These are phyloP conservation scores for Aphrophora alni DNA, from an alignment of 2,888 invertebrate species.

Conservation along the genomic window DNA sequence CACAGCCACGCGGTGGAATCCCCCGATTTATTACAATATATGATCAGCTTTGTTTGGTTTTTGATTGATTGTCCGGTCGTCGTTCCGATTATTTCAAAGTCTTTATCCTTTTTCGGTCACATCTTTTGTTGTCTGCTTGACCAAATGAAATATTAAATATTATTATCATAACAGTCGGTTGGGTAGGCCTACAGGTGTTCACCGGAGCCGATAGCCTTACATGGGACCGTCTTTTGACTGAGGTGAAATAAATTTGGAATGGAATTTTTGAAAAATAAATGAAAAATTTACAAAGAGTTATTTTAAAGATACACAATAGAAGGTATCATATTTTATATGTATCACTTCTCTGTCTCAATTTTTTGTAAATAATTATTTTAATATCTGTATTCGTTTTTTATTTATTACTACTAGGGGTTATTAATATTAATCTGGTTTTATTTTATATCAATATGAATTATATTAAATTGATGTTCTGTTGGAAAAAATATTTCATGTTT, in stretches of 20 bases:
- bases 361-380: too few relatives aligned
- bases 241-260: background rate
- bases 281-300: background rate
- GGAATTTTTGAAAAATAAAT: background rate
- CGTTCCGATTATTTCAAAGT: background rate
- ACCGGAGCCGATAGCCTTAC: background rate
- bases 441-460: too few relatives aligned
- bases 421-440: too few relatives aligned
- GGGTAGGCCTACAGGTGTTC: too few relatives aligned
- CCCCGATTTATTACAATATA: background rate
- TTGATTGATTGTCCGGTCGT: background rate
- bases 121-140: background rate
- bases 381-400: too few relatives aligned
- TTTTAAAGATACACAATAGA: background rate
- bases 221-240: background rate
- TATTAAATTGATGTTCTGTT: too few relatives aligned
- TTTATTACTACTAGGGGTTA: too few relatives aligned
- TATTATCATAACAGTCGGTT: background rate
- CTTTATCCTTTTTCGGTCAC: background rate
- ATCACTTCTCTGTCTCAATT: too few relatives aligned
- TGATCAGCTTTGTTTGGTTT: background rate
- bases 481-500: too few relatives aligned
- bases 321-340: background rate
- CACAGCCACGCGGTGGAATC: background rate
- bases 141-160: background rate